A percentile compares a stretch with the other conserved stretches of the same genome.
These are phyloP conservation scores for Myripristis murdjan DNA, from an alignment of 2,797 vertebrate species.

Conservation along the genomic window DNA sequence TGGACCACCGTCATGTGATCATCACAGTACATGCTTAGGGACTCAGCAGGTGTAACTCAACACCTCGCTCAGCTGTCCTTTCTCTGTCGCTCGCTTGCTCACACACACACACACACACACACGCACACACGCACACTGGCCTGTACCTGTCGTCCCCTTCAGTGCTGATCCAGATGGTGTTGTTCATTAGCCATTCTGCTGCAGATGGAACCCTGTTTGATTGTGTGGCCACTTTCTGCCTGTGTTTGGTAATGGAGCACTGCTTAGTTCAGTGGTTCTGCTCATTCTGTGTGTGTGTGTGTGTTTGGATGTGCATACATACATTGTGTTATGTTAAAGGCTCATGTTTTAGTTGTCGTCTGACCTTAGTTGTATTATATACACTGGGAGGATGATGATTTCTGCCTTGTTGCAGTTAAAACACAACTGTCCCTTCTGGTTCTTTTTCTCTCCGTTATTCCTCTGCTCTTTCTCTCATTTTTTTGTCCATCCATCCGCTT, in stretches of 20 bases:
- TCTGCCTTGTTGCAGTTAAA: conserved; percentile 24
- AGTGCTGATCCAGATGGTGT: conserved; percentile 67
- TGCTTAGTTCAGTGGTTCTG: conserved; percentile 8
- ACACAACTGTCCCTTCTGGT: conserved; percentile 4
- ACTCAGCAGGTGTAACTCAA: conserved; percentile 68
- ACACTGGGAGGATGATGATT: not conserved
- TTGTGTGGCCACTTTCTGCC: conserved; percentile 34
- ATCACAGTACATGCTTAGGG: conserved; percentile 53
- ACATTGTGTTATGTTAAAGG: not conserved
- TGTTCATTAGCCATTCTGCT: conserved; percentile 60
- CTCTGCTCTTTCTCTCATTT: conserved; percentile 15
- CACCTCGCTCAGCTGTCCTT: conserved; percentile 52
- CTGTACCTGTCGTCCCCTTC: conserved; percentile 54
- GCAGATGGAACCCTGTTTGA: conserved; percentile 50
- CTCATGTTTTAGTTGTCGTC: conserved; percentile 12
- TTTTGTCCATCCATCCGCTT: too few species aligned
- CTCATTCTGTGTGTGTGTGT: conserved; percentile 4
- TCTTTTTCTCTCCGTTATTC: not conserved
- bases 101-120: conserved; percentile 12
- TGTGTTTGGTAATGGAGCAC: too few species aligned
- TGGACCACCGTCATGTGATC: conserved; percentile 39
- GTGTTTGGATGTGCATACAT: not conserved
- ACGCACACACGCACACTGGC: conserved; percentile 11
- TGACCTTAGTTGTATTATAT: not conserved
- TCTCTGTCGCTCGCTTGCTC: conserved; percentile 8